These are phyloP conservation scores for Hyperoplus immaculatus DNA, from an alignment of 2,797 vertebrate species.

Conservation along the genomic window DNA sequence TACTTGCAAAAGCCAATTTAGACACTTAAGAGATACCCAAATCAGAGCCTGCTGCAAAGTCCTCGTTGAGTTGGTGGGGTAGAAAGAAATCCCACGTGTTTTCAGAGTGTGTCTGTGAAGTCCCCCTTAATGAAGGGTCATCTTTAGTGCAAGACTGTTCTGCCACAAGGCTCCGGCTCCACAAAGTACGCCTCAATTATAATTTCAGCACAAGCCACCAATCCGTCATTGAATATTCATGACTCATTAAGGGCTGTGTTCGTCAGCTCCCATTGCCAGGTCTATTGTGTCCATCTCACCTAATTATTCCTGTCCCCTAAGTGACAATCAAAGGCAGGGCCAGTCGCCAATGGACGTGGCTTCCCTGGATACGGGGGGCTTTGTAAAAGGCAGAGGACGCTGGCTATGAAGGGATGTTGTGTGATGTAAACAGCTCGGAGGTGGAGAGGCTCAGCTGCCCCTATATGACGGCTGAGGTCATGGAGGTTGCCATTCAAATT, in stretches of 20 bases:
- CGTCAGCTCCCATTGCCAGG: constrained; percentile 56
- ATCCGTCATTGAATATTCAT: constrained; percentile 85
- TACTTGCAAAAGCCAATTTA: constrained; percentile 26
- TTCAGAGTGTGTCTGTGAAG: constrained; percentile 29
- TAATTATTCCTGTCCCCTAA: constrained; percentile 79
- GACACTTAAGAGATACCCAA: constrained; percentile 18
- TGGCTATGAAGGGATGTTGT: constrained; percentile 51
- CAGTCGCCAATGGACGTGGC: constrained; percentile 45
- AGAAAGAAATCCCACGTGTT: constrained; percentile 6
- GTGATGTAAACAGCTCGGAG: constrained; percentile 57
- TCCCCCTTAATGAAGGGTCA: constrained; percentile 63
- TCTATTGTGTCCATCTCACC: constrained; percentile 77
- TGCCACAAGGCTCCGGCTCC: constrained; percentile 50
- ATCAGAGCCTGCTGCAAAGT: constrained; percentile 17
- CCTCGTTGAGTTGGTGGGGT: constrained; percentile 5
- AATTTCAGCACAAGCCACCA: constrained; percentile 58
- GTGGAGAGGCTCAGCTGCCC: constrained; percentile 28
- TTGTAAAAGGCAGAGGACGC: constrained; percentile 60
- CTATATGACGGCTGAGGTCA: constrained; percentile 40
- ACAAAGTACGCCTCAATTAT: constrained; percentile 63
- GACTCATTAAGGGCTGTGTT: constrained; percentile 77
- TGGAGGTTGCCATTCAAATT: constrained; percentile 63
- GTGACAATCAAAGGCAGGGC: constrained; percentile 78
- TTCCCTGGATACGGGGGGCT: constrained; percentile 63
- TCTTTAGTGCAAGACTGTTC: constrained; percentile 61